phyloP scores from a whole-genome alignment of 2,113 vertebrate species.

The Perognathus longimembris region DNA sequence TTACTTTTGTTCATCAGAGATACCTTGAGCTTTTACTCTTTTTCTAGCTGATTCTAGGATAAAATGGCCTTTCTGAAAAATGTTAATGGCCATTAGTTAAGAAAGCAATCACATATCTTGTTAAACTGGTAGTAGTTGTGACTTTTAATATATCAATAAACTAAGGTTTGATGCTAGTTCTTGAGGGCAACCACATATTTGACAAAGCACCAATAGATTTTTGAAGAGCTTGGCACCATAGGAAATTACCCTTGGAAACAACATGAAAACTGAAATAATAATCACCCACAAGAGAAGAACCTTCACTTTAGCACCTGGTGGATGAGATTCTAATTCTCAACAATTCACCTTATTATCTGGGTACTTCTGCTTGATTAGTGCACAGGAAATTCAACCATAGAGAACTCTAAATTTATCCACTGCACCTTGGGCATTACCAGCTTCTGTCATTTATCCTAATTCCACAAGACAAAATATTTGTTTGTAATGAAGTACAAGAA shows the following conservation, averaged over 20 bases:
- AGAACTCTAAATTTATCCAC: background rate
- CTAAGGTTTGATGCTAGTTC: background rate
- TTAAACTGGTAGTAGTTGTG: background rate
- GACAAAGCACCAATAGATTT: background rate
- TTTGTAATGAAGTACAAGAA: background rate
- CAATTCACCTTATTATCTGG: background rate
- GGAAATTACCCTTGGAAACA: background rate
- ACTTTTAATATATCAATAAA: too few species aligned
- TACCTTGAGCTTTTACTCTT: background rate
- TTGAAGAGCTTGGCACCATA: background rate
- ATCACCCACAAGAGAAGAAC: fast-evolving
- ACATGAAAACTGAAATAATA: background rate
- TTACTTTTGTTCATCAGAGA: background rate
- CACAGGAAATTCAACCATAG: background rate
- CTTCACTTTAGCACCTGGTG: fast-evolving
- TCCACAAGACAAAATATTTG: too few species aligned
- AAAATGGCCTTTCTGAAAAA: background rate
- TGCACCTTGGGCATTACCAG: background rate
- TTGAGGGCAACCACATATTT: background rate
- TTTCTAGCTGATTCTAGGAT: background rate
- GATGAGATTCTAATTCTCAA: background rate
- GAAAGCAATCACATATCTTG: background rate
- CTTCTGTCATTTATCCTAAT: background rate
- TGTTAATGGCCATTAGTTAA: background rate
- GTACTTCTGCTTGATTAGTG: background rate